Evolutionary conservation across 2,113 vertebrate genomes (phyloP), one percentile per base, ranked within the genome.

Genomic region (Erythrocercus mccallii): DNA sequence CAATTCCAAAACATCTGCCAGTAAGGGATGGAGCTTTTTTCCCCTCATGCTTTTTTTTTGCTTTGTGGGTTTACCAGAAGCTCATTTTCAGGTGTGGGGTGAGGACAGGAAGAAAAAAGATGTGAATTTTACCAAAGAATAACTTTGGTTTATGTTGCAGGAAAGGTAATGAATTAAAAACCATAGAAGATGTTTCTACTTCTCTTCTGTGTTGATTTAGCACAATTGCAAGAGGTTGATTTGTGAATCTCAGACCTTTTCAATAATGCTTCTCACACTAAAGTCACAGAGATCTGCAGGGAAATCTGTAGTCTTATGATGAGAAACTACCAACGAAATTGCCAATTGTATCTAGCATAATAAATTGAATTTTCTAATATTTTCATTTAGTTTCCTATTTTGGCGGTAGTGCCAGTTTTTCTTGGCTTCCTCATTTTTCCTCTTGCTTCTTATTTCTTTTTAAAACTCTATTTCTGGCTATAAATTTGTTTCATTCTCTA

Each of bases 271-370:
- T 28, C 60, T 89, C 35, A 74, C 38, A 85, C 53, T 60, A 4
- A 87, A 77, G 54, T 66, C 28, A 17, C 6, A 25, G n/a, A 45
- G 11, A 30, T 57, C 37, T 42, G 33, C 23, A 70, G 71, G 69
- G 58, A 93, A 90, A 80, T 84, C 61, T 91, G 15, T 76, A 73
- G 22, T 80, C 35, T 45, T 88, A 10, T n/a, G n/a, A 42, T 84
- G 64, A 87, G 81, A 76, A 93, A 86, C 68, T 84, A 24, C 33
- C 24, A 42, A 45, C 40, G 56, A 44, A 90, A 80, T 61, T 87
- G 31, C 12, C n/a, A 19, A 12, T 66, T 95, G 35, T 77, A 31
- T 77, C 53, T 56, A 90, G 53, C 33, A 50, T 84, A 81, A 86
- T 64, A 76, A 81, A 76, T 57, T 42, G 11, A 64, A 35, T 60